Evolutionary conservation across 2,888 invertebrate genomes (phyloP).

Genomic region (Timema podura): DNA sequence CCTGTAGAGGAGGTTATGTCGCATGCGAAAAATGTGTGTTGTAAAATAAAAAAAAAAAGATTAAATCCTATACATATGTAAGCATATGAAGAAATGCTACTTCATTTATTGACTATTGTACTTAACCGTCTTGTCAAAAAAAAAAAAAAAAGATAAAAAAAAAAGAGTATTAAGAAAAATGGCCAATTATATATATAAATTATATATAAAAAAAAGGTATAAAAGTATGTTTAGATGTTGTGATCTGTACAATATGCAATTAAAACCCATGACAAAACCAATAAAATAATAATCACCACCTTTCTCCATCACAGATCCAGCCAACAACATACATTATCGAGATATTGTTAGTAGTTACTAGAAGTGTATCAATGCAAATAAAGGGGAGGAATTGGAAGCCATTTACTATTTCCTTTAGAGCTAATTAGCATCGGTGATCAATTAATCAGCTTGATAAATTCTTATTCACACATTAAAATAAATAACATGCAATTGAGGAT

Average conservation of each 20-base stretch:
- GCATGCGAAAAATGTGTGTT: constrained; percentile 12
- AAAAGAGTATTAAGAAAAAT: background rate
- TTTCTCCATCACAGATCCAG: constrained; percentile 16
- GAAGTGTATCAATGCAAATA: no score
- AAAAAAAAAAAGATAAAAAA: constrained; percentile 12
- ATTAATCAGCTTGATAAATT: no score
- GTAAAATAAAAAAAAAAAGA: constrained; percentile 13
- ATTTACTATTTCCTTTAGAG: no score
- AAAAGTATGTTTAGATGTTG: constrained; percentile 23
- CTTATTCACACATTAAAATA: no score
- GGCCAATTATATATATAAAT: constrained; percentile 3
- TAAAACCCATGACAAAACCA: no score
- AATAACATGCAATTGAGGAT: no score
- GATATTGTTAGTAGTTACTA: constrained; percentile 9
- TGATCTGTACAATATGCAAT: constrained; percentile 10
- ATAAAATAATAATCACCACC: background rate
- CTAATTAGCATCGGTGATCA: no score
- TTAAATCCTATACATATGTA: constrained; percentile 2
- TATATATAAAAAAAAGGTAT: constrained; percentile 9
- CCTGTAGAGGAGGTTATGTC: constrained; percentile 28
- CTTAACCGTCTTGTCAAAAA: constrained; percentile 16
- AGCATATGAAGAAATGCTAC: no score
- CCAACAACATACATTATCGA: constrained; percentile 12
- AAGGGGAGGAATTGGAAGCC: no score
- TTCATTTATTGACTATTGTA: constrained; percentile 7